Conservation (phyloP, 2,888 invertebrate species). For the Zootermopsis nevadensis region DNA sequence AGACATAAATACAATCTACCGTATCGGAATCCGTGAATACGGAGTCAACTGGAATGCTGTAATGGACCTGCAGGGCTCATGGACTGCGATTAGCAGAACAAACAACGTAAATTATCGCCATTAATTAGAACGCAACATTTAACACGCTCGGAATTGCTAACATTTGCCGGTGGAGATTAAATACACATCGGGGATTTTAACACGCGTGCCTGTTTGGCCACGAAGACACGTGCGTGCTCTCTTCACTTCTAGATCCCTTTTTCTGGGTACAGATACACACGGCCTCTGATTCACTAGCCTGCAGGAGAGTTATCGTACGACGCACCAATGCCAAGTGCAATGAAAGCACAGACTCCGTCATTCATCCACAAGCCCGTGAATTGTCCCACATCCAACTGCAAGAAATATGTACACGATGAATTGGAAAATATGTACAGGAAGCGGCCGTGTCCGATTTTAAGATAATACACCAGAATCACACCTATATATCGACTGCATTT, state of each 20-base stretch:
- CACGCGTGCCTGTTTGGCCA: background rate
- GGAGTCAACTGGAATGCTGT: background rate
- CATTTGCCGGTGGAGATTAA: background rate
- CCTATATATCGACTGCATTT: no score
- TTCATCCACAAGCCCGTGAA: no score
- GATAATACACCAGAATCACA: no score
- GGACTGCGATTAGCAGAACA: background rate
- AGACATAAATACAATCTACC: no score
- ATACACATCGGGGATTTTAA: no score
- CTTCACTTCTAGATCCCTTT: background rate
- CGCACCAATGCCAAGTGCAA: background rate
- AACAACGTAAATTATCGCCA: background rate
- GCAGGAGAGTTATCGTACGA: background rate
- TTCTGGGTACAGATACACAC: background rate
- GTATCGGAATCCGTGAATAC: no score
- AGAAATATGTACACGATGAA: no score
- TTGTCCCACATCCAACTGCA: no score
- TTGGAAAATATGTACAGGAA: no score
- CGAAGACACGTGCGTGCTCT: background rate
- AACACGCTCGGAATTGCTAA: background rate
- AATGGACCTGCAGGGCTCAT: background rate
- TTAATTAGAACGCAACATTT: background rate
- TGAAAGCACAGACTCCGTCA: no score
- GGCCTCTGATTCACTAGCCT: background rate
- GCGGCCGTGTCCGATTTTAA: no score